Evolutionary conservation across 2,797 vertebrate genomes (phyloP).

Genomic region (Calcarius lapponicus): DNA sequence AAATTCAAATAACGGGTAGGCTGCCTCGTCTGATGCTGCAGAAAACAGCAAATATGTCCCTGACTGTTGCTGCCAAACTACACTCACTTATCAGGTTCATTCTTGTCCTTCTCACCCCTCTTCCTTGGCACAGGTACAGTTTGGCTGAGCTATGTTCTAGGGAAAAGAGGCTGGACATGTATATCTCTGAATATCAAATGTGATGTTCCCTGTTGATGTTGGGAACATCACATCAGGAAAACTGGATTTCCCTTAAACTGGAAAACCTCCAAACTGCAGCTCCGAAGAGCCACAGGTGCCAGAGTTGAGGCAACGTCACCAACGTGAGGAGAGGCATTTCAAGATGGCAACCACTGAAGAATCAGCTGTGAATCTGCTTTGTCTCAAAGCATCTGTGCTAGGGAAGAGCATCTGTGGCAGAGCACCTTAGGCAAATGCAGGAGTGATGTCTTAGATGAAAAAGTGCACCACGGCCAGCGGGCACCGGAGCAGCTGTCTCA

Average conservation of each 20-base stretch:
- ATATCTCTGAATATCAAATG: background rate
- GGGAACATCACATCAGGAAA: background rate
- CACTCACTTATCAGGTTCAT: background rate
- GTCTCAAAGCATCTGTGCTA: background rate
- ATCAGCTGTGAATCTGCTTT: background rate
- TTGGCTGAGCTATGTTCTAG: background rate
- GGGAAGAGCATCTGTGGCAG: background rate
- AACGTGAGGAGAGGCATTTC: background rate
- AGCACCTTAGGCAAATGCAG: background rate
- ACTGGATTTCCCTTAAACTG: background rate
- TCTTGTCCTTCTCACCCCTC: background rate
- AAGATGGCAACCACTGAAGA: background rate
- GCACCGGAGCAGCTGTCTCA: background rate
- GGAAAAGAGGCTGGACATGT: background rate
- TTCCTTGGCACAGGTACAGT: background rate
- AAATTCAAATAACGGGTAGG: background rate
- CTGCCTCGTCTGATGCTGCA: background rate
- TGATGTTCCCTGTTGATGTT: background rate
- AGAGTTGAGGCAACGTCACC: background rate
- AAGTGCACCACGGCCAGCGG: fast-evolving
- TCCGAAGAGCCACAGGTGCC: background rate
- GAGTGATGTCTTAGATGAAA: background rate
- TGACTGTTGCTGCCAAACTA: background rate
- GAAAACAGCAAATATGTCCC: background rate
- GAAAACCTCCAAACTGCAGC: background rate